phyloP scores from a whole-genome alignment of 2,113 vertebrate species.

The Neogobius melanostomus region DNA sequence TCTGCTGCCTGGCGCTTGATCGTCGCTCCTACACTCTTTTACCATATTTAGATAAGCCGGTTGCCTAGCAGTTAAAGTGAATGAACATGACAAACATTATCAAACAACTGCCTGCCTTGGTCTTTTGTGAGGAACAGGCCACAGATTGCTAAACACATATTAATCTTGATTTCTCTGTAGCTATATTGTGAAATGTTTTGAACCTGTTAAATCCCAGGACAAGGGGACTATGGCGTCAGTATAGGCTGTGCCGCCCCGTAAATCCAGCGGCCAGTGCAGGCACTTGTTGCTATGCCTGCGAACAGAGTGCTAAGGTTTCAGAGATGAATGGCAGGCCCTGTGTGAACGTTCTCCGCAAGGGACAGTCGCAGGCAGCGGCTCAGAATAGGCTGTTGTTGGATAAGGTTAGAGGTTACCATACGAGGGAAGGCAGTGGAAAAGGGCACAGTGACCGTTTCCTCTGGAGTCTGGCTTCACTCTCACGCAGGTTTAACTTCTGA shows the following conservation, averaged over 20 bases:
- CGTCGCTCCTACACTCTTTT: conserved; percentile 48
- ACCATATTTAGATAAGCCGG: conserved; percentile 74
- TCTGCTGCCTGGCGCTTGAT: conserved; percentile 37
- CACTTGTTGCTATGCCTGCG: conserved; percentile 45
- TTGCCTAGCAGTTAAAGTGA: conserved; percentile 56
- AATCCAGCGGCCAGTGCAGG: conserved; percentile 50
- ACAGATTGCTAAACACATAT: conserved; percentile 29
- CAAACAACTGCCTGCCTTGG: conserved; percentile 45
- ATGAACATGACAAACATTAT: conserved; percentile 55
- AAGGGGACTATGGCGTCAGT: conserved; percentile 27
- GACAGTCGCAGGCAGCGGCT: conserved; percentile 37
- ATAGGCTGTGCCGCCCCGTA: conserved; percentile 35
- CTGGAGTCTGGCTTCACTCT: conserved; percentile 30
- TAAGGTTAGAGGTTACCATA: conserved; percentile 48
- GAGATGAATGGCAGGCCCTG: conserved; percentile 61
- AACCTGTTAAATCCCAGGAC: not conserved
- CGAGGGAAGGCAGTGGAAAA: conserved; percentile 22
- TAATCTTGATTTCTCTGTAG: conserved; percentile 1
- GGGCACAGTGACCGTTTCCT: conserved; percentile 11
- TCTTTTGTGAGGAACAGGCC: conserved; percentile 39
- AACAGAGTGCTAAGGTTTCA: conserved; percentile 61
- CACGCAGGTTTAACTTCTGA: conserved; percentile 4
- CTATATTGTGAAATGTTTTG: conserved; percentile 4
- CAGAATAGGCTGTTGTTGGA: conserved; percentile 57
- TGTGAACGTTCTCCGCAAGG: conserved; percentile 39